phyloP scores from a whole-genome alignment of 2,888 invertebrate species.

The Meloe dianella region DNA sequence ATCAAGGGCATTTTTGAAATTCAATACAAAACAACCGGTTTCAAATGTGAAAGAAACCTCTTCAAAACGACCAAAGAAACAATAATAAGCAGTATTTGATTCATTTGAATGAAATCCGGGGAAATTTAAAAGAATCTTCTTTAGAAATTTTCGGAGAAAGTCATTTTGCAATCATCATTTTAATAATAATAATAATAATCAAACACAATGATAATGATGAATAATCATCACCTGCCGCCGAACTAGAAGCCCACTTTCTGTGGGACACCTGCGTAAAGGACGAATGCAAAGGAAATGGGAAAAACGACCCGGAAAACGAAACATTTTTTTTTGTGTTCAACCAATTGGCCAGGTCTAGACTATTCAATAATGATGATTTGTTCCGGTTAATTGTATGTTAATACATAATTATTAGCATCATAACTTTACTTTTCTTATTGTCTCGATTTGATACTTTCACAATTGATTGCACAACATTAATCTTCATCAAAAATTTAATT shows the following conservation, averaged over 20 bases:
- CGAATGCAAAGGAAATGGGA: too few species aligned
- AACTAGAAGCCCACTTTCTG: too few species aligned
- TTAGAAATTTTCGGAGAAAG: neutral
- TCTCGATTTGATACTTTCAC: neutral
- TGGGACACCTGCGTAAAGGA: too few species aligned
- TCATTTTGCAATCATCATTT: neutral
- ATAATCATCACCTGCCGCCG: neutral
- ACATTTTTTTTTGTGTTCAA: neutral
- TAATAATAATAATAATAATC: neutral
- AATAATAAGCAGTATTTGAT: too few species aligned
- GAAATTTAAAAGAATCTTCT: neutral
- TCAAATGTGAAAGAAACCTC: too few species aligned
- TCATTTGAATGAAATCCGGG: neutral
- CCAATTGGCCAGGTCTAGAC: neutral
- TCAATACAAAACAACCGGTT: too few species aligned
- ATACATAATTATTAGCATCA: neutral
- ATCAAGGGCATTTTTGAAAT: too few species aligned
- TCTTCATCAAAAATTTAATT: neutral
- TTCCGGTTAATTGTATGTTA: constrained; percentile 2
- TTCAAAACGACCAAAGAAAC: too few species aligned
- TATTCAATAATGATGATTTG: neutral
- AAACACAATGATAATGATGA: neutral
- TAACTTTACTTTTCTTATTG: neutral
- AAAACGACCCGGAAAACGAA: neutral
- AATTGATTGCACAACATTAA: neutral